Percentiles rank a stretch among this genome's conserved stretches.
These are phyloP conservation scores for Camponotus pennsylvanicus DNA, from an alignment of 1,140 invertebrate species.

Conservation along the genomic window DNA sequence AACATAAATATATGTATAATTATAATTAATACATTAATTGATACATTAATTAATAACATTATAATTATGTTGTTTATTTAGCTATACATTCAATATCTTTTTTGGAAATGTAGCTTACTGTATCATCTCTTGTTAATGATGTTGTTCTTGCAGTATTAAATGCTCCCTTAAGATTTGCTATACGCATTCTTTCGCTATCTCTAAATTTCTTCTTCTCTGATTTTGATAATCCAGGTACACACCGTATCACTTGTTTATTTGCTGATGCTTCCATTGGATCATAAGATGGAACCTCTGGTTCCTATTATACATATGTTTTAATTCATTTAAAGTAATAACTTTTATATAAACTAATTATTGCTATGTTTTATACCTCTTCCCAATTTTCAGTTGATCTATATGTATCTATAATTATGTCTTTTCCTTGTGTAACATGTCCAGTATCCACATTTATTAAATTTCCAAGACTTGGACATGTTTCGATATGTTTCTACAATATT, in stretches of 20 bases:
- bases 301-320: background rate
- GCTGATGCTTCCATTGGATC: conserved; percentile 9
- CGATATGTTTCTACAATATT: conserved; percentile 52
- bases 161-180: background rate
- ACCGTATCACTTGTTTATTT: conserved; percentile 22
- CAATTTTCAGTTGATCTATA: conserved; percentile 4
- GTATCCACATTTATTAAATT: background rate
- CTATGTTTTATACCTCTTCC: conserved; percentile 24
- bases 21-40: background rate
- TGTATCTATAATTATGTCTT: background rate
- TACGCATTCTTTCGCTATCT: conserved; percentile 27
- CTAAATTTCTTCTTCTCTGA: conserved; percentile 37
- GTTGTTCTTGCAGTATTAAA: background rate
- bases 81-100: background rate
- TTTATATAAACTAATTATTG: background rate
- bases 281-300: conserved; percentile 23
- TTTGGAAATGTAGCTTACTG: conserved; percentile 16
- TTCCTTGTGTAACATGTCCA: background rate
- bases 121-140: background rate
- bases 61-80: background rate
- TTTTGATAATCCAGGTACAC: conserved; percentile 33
- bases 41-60: background rate
- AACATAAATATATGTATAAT: background rate
- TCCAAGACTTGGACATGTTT: conserved; percentile 9
- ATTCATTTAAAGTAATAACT: background rate